Evolutionary conservation across 2,797 vertebrate genomes (phyloP).

Genomic region (Melanotaenia maccullochi): DNA sequence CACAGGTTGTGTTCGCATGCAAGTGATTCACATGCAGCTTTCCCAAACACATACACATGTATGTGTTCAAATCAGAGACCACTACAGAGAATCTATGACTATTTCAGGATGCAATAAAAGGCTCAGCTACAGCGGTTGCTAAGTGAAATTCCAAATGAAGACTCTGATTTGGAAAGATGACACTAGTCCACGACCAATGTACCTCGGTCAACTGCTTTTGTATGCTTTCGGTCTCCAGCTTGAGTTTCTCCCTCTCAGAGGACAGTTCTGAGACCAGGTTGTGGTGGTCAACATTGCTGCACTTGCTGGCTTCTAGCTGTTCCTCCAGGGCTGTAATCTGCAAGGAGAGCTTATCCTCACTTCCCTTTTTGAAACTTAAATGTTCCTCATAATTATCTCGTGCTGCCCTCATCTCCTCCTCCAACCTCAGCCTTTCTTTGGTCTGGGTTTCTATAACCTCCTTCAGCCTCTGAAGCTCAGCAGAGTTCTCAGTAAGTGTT

Average conservation of each 20-base stretch:
- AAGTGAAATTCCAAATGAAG: constrained; percentile 47
- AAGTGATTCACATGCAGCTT: constrained; percentile 58
- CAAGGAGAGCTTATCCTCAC: constrained; percentile 83
- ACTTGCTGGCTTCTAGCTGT: constrained; percentile 89
- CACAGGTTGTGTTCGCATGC: constrained; percentile 35
- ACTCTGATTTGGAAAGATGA: constrained; percentile 64
- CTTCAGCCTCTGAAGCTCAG: constrained; percentile 87
- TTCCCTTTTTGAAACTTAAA: constrained; percentile 81
- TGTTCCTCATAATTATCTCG: constrained; percentile 86
- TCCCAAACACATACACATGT: constrained; percentile 62
- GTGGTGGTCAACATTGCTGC: constrained; percentile 88
- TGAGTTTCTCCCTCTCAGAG: constrained; percentile 95
- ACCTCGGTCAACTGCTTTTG: constrained; percentile 96
- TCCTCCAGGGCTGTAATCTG: constrained; percentile 88
- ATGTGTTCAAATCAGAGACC: constrained; percentile 66
- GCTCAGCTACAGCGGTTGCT: constrained; percentile 45
- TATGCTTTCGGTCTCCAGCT: constrained; percentile 94
- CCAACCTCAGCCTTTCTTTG: constrained; percentile 89
- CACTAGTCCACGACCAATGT: constrained; percentile 78
- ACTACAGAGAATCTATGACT: constrained; percentile 34
- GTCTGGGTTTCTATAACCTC: constrained; percentile 88
- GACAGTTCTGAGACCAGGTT: constrained; percentile 93
- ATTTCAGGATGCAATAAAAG: constrained; percentile 60
- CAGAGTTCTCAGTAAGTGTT: constrained; percentile 83
- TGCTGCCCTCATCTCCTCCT: constrained; percentile 87